A percentile compares a stretch with the other conserved stretches of the same genome.
These are phyloP conservation scores for Bellardia bayeri DNA, from an alignment of 2,888 invertebrate species.

Conservation along the genomic window DNA sequence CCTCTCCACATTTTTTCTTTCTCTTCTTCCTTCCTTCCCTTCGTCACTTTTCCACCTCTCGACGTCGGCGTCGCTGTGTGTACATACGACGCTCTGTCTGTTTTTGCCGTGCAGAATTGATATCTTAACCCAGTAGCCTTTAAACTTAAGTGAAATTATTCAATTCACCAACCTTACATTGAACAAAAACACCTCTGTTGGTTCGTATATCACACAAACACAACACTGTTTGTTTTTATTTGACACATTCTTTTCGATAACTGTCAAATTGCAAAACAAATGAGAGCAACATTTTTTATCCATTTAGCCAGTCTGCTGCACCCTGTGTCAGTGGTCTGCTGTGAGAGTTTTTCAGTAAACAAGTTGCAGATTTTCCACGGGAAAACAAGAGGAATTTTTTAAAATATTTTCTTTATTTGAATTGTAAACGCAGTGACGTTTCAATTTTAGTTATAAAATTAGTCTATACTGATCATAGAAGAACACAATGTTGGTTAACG, in stretches of 20 bases:
- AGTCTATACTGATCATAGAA: conserved; percentile 1
- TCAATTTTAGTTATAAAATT: conserved; percentile 76
- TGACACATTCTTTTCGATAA: conserved; percentile 38
- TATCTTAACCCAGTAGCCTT: background rate
- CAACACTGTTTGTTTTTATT: background rate
- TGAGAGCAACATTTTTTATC: conserved; percentile 27
- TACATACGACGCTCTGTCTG: too few relatives aligned
- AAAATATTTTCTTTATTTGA: conserved; percentile 57
- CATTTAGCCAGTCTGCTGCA: conserved; percentile 47
- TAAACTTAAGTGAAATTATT: background rate
- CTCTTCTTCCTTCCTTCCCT: too few relatives aligned
- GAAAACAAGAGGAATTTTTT: conserved; percentile 31
- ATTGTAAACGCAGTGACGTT: conserved; percentile 84
- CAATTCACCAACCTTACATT: background rate
- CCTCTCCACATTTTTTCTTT: too few relatives aligned
- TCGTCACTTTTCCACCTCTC: too few relatives aligned
- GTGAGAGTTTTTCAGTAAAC: conserved; percentile 70
- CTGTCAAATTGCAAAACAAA: conserved; percentile 4
- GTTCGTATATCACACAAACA: background rate
- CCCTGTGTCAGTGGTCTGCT: conserved; percentile 7
- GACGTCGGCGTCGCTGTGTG: too few relatives aligned
- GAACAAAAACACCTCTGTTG: conserved; percentile 10
- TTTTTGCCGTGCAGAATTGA: background rate
- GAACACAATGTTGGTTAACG: conserved; percentile 78
- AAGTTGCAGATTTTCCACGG: conserved; percentile 58